phyloP scores from a whole-genome alignment of 2,797 vertebrate genomes.

The Cyclura pinguis region DNA sequence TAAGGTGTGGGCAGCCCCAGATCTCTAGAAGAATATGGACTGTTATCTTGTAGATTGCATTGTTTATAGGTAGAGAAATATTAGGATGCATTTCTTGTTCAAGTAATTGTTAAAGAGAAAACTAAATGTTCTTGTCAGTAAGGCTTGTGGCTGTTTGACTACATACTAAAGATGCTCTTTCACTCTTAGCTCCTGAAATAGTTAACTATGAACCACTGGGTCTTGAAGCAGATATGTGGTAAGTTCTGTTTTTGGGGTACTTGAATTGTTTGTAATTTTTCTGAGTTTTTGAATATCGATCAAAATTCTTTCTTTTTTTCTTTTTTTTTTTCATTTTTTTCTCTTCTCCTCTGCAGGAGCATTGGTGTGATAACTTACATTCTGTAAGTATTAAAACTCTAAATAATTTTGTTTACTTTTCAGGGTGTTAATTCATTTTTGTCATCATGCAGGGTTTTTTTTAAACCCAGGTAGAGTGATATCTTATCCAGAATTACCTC shows the following conservation, averaged over 20 bases:
- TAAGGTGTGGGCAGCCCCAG: no score
- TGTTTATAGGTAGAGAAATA: neutral
- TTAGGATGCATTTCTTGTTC: neutral
- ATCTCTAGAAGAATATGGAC: neutral
- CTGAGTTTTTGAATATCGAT: conserved; percentile 56
- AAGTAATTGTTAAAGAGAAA: conserved; percentile 7
- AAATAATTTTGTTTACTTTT: conserved; percentile 37
- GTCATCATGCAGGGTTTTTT: neutral
- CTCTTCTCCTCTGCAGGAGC: conserved; percentile 78
- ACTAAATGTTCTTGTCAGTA: neutral
- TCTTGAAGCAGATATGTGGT: conserved; percentile 99
- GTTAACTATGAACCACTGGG: conserved; percentile 98
- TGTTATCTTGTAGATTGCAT: neutral
- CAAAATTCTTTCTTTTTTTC: conserved; percentile 11
- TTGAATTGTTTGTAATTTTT: conserved; percentile 34
- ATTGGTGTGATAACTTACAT: conserved; percentile 89
- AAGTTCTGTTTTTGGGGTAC: conserved; percentile 74
- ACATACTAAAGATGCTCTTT: conserved; percentile 59
- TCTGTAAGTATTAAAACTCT: conserved; percentile 83
- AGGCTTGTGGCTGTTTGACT: conserved; percentile 18
- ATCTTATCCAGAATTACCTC: neutral
- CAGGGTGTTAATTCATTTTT: neutral
- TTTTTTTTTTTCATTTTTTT: conserved; percentile 13
- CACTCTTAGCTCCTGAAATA: conserved; percentile 93
- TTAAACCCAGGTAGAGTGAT: neutral